Base-by-base conservation (phyloP, 2,797 vertebrate genomes). In the Danio choprae region DNA sequence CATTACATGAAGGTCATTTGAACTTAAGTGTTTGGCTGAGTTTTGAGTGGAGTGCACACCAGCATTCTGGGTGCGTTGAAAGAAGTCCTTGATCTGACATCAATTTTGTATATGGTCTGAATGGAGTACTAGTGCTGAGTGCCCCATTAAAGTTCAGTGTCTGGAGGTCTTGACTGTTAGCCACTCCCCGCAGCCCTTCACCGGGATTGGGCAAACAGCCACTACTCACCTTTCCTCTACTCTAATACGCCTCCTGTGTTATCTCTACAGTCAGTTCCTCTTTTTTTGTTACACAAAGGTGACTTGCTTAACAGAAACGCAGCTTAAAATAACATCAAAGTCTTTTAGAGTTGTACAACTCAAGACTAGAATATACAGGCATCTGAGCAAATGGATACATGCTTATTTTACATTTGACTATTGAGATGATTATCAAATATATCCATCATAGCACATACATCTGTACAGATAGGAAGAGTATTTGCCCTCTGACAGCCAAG, bases 1-100 rank as follows among this genome's bases (percentile, higher is more conserved):
- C 67, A 69, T 74, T 76, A 40, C 58, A 36, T 50, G 72, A 79
- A 79, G 67, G 62, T 77, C 43, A 68, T 43, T 59, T 59, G 41
- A 85, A 38, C 41, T 72, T 48, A 56, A 41, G 20, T 64, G 80
- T 48, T 51, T 71, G 71, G 11, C 55, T 38, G 44, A 44, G 16
- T 46, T 38, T 74, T 56, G 15, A 48, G 22, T 41, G 18, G 29
- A 29, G 40, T 56, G 12, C 51, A 15, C 69, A 71, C 11, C 7
- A 0, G 29, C 4, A 1, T 15, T 55, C 40, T 55, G 38, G 38
- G 15, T 51, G 11, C 29, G 60, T 74, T n/a, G 48, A 9, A 74
- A 16, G 29, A 53, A 40, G 50, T 50, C 53, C 16, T 20, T 50
- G 29, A 78, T 41, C 43, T 60, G 63, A 58, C 15, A 38, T 18